Evolutionary conservation across 2,113 vertebrate genomes (phyloP).

Genomic region (Halichoerus grypus): DNA sequence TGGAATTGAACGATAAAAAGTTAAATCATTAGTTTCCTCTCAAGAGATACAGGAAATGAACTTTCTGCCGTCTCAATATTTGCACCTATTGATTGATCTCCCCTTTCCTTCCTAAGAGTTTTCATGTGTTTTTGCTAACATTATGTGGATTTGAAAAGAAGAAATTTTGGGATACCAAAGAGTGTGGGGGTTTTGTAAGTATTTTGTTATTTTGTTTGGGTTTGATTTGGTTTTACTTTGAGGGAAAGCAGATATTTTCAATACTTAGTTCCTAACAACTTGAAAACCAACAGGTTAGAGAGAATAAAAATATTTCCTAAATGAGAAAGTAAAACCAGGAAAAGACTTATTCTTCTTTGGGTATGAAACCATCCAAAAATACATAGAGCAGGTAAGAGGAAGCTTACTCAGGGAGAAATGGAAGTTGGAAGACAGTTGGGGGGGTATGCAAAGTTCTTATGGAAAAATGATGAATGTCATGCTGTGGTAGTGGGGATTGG

Average conservation of each 20-base stretch:
- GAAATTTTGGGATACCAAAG: not conserved
- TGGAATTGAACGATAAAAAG: not conserved
- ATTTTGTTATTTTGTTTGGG: not conserved
- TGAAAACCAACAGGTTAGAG: not conserved
- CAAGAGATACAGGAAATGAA: not conserved
- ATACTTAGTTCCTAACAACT: not conserved
- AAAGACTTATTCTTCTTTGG: not conserved
- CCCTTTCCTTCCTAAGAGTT: not conserved
- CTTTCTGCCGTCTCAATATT: not conserved
- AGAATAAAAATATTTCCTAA: not conserved
- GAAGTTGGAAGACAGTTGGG: not conserved
- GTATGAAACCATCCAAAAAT: not conserved
- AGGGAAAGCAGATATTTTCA: not conserved
- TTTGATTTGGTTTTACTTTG: not conserved
- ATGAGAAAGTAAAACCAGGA: not conserved
- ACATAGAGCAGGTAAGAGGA: not conserved
- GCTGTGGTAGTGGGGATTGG: too few relatives aligned
- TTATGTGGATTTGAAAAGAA: constrained; percentile 22
- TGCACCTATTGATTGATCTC: not conserved
- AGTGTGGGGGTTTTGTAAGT: not conserved
- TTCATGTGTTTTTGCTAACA: not conserved
- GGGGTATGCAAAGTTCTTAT: not conserved
- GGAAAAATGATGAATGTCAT: not conserved
- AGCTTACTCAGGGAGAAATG: not conserved
- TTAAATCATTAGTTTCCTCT: not conserved